Evolutionary conservation across 2,888 invertebrate species (phyloP), one percentile per base, ranked within the genome.

Genomic region (Stratiomys singularior): DNA sequence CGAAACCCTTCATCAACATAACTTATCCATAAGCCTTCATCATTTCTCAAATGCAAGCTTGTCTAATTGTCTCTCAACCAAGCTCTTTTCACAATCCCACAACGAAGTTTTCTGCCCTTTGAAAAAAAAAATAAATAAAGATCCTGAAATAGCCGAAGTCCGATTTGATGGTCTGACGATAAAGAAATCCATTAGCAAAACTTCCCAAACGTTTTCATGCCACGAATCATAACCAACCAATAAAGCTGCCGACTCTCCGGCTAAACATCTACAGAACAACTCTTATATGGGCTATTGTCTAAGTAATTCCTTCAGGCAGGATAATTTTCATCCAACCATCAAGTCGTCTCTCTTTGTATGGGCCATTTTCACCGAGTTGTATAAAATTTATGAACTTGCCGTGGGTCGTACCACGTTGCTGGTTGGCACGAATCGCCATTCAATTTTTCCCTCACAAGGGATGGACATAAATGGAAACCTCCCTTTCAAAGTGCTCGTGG

Each of bases 381-480:
- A 47, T 64, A 74, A 80, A 80, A 80, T 80, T 80, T 80, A 80
- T 80, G 80, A 79, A 80, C 80, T 79, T 76, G 79, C 77, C 78
- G 66, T 66, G 58, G 74, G 76, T 76, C 67, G 80, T 80, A 78
- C 80, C 80, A 80, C 21, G 58, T 44, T 76, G 27, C 76, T 76
- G 58, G 67, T 58, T 80, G 80, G 79, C 72, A 80, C 80, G 79
- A 80, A 80, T 80, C 78, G 80, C 80, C 80, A 80, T 80, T 80
- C 79, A 78, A 76, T 78, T 79, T 76, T 52, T 47, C 44, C 76
- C 28, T 77, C 27, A 72, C 46, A 80, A 80, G 79, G 80, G 80
- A 80, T 80, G 80, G 80, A 80, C 80, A 79, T 78, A 79, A 80
- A 80, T 77, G 72, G 78, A 80, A 80, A 77, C 79, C 79, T 78